Percentiles rank a stretch among this genome's conserved stretches.
These are phyloP conservation scores for Tethea ocularis DNA, from an alignment of 2,888 invertebrate species.

Conservation along the genomic window DNA sequence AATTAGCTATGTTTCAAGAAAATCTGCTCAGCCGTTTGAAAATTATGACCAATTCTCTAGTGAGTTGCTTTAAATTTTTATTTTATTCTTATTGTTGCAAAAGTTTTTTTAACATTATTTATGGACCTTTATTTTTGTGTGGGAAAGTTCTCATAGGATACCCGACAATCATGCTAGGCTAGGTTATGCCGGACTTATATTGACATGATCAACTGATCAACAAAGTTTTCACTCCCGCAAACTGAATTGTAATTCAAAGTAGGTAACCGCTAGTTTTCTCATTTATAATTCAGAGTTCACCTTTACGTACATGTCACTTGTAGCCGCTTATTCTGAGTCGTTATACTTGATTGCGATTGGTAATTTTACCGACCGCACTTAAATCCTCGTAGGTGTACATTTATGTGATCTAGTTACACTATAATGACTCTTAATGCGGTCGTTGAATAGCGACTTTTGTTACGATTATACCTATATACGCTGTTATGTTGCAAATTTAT, in stretches of 20 bases:
- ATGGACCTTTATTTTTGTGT: too few relatives aligned
- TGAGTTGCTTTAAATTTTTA: too few relatives aligned
- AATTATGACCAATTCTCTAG: too few relatives aligned
- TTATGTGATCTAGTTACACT: constrained; percentile 37
- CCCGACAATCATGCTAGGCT: too few relatives aligned
- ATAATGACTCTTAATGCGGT: constrained; percentile 32
- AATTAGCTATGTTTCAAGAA: too few relatives aligned
- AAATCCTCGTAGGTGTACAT: constrained; percentile 22
- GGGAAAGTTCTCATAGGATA: too few relatives aligned
- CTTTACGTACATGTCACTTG: constrained; percentile 47
- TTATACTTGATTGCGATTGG: constrained; percentile 47
- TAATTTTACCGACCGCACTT: constrained; percentile 22
- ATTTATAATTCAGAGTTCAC: constrained; percentile 58
- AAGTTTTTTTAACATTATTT: background rate
- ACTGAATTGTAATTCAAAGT: constrained; percentile 24
- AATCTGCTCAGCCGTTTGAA: too few relatives aligned
- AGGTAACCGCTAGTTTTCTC: constrained; percentile 22
- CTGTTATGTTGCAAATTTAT: background rate
- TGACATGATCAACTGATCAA: too few relatives aligned
- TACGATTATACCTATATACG: background rate
- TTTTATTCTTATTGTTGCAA: background rate
- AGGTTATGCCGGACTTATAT: too few relatives aligned
- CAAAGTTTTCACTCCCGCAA: constrained; percentile 21
- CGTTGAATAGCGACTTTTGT: constrained; percentile 17
- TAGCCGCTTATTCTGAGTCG: constrained; percentile 45